These are phyloP conservation scores for Odontophorus gujanensis DNA, from an alignment of 2,113 vertebrate species.

Conservation along the genomic window DNA sequence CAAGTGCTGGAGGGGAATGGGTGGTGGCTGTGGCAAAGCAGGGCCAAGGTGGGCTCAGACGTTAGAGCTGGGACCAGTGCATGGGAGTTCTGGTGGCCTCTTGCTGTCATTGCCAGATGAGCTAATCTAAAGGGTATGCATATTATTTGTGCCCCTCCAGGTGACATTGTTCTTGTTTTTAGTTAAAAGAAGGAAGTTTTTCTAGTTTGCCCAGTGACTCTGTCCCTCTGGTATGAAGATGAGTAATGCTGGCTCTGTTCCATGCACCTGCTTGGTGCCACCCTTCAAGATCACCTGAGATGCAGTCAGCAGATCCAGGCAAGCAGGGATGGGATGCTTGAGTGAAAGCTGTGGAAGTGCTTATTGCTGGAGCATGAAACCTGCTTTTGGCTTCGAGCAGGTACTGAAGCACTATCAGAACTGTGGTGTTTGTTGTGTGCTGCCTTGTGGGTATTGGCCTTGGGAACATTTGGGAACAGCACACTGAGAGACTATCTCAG, in stretches of 20 bases:
- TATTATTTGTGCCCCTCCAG: constrained; percentile 29
- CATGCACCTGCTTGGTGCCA: constrained; percentile 81
- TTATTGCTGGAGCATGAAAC: background rate
- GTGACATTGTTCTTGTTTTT: constrained; percentile 64
- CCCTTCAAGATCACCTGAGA: constrained; percentile 71
- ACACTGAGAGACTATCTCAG: background rate
- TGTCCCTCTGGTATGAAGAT: constrained; percentile 77
- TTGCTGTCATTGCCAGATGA: background rate
- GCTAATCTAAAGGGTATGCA: constrained; percentile 1
- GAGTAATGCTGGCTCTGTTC: constrained; percentile 71
- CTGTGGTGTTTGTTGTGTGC: background rate
- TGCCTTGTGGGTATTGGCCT: background rate
- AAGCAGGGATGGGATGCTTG: background rate
- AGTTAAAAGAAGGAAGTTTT: constrained; percentile 64
- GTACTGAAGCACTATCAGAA: background rate
- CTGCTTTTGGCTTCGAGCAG: background rate
- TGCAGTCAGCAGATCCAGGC: constrained; percentile 24
- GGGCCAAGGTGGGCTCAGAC: background rate
- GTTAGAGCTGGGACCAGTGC: background rate
- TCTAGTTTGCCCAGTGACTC: constrained; percentile 71
- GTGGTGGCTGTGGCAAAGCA: fast-evolving
- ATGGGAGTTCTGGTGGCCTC: background rate
- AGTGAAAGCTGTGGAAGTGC: background rate
- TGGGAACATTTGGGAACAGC: background rate
- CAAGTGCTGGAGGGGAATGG: fast-evolving